Base-by-base conservation (phyloP, 37 sponge, comb jelly and placozoan species). In the Crambe crambe region DNA sequence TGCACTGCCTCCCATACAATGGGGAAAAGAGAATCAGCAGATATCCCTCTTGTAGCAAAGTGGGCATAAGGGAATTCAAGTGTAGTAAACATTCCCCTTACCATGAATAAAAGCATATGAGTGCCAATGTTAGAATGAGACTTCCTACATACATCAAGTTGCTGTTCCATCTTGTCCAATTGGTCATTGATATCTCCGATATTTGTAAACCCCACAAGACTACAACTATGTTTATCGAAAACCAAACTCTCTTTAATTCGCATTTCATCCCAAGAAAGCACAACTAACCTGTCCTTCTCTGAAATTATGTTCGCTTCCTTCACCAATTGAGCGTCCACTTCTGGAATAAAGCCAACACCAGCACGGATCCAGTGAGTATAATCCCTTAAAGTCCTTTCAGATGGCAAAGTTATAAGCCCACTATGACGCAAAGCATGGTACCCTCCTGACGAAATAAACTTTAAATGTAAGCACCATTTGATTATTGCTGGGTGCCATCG, bases 401-500 rank as follows among this genome's bases (percentile, higher is more conserved):
- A 84, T 30, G 78, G 72, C 30, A 84, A 41, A n/a, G n/a, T n/a
- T n/a, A n/a, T n/a, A n/a, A n/a, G n/a, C n/a, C n/a, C n/a, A n/a
- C n/a, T n/a, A n/a, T n/a, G n/a, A n/a, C n/a, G n/a, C n/a, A n/a
- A n/a, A n/a, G n/a, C n/a, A n/a, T n/a, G n/a, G n/a, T n/a, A n/a
- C n/a, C n/a, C n/a, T n/a, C n/a, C n/a, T n/a, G n/a, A n/a, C n/a
- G n/a, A n/a, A n/a, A n/a, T n/a, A 70, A 76, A 72, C 57, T 84
- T 84, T 37, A 84, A 25, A 44, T 70, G 72, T 34, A 76, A 69
- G 40, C 85, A 84, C 85, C 85, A 84, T 57, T 78, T 79, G 31
- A 79, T 73, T 27, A 86, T 30, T 37, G 78, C 81, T 64, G 77
- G 85, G 37, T 84, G 85, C 85, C 85, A 79, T 35, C 76, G 83